phyloP scores from a whole-genome alignment of 2,888 invertebrate species.

The Leptinotarsa peninsularis region DNA sequence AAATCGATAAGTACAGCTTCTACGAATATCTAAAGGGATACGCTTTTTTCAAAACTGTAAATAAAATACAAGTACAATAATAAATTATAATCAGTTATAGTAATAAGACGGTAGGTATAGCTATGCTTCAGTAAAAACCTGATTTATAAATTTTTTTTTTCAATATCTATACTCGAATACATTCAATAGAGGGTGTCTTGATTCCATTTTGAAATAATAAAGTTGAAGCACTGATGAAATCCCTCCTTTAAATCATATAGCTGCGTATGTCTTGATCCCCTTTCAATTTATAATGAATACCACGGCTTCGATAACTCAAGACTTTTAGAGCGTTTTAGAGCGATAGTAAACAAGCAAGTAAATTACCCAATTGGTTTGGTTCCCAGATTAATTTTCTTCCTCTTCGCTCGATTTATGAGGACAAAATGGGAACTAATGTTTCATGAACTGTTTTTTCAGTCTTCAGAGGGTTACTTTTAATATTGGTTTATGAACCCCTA shows the following conservation, averaged over 20 bases:
- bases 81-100: too few species aligned
- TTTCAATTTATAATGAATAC: constrained; percentile 5
- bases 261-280: constrained; percentile 8
- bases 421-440: constrained; percentile 30
- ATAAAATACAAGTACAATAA: too few species aligned
- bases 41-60: too few species aligned
- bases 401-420: constrained; percentile 28
- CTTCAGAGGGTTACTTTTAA: constrained; percentile 23
- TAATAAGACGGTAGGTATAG: too few species aligned
- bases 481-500: constrained; percentile 16
- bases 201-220: not conserved
- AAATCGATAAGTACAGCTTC: too few species aligned
- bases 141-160: too few species aligned
- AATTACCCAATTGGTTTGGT: constrained; percentile 29
- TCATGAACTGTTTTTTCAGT: constrained; percentile 31
- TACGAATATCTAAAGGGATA: too few species aligned
- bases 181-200: too few species aligned
- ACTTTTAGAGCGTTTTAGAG: constrained; percentile 2
- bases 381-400: constrained; percentile 35
- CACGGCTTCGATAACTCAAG: constrained; percentile 9
- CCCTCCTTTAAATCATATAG: not conserved
- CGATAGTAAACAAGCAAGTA: constrained; percentile 31
- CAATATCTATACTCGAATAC: too few species aligned
- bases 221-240: not conserved
- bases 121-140: too few species aligned